These are phyloP conservation scores for Ivindomyrus marchei DNA, from an alignment of 2,113 vertebrate species.

Conservation along the genomic window DNA sequence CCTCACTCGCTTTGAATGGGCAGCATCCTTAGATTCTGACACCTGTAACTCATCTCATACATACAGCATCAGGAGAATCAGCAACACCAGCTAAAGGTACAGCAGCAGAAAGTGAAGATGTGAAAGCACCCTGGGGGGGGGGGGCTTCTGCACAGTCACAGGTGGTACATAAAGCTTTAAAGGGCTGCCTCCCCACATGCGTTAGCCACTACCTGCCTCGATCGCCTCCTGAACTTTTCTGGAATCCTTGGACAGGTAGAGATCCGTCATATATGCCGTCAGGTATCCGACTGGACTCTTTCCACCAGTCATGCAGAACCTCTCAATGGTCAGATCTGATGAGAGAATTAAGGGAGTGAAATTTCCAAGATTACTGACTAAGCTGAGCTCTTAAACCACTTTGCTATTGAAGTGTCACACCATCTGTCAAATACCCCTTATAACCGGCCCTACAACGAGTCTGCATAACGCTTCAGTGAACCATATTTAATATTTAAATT, in stretches of 20 bases:
- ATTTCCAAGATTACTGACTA: not conserved
- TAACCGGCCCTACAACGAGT: not conserved
- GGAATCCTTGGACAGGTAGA: conserved; percentile 83
- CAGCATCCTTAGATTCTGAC: not conserved
- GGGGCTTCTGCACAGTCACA: not conserved
- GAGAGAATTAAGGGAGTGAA: not conserved
- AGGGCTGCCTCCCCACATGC: not conserved
- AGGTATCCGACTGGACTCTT: conserved; percentile 83
- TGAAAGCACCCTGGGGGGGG: not conserved
- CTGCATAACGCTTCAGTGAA: not conserved
- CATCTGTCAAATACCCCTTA: not conserved
- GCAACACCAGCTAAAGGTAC: not conserved
- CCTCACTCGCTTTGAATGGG: not conserved
- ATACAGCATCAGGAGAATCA: not conserved
- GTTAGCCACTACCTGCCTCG: conserved; percentile 68
- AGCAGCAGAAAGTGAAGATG: not conserved
- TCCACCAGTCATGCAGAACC: conserved; percentile 94
- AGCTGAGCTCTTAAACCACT: not conserved
- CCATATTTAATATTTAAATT: not conserved
- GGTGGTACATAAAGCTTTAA: not conserved
- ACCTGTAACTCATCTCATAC: not conserved
- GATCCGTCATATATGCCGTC: conserved; percentile 84
- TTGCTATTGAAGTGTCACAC: not conserved
- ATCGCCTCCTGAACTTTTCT: conserved; percentile 89
- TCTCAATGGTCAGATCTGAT: conserved; percentile 81